Percentiles rank a stretch among this genome's conserved stretches.
These are phyloP conservation scores for Vireo griseus DNA, from an alignment of 2,797 vertebrate genomes.

Conservation along the genomic window DNA sequence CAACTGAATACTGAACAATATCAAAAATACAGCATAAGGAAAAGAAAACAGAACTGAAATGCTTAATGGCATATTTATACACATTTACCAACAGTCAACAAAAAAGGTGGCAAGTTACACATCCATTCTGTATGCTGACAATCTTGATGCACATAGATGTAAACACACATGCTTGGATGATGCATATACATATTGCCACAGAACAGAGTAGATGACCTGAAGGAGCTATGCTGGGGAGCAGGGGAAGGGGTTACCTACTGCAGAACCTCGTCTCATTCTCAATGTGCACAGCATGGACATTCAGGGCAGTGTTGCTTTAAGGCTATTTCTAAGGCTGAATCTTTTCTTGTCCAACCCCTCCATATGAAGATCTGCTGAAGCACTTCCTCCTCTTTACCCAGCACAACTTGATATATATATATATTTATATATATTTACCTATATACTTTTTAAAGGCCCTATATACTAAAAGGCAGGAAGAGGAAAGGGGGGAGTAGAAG, in stretches of 20 bases:
- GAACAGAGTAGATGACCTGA: slow-evolving; percentile 40
- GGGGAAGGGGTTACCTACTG: slow-evolving; percentile 5
- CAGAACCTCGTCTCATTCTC: background rate
- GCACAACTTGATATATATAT: slow-evolving; percentile 12
- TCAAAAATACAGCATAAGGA: slow-evolving; percentile 33
- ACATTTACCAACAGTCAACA: slow-evolving; percentile 63
- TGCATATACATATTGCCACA: slow-evolving; percentile 29
- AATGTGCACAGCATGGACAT: slow-evolving; percentile 49
- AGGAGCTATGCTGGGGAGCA: slow-evolving; percentile 28
- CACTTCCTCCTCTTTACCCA: slow-evolving; percentile 30
- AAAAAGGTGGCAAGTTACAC: slow-evolving; percentile 65
- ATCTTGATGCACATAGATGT: slow-evolving; percentile 27
- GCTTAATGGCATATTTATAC: slow-evolving; percentile 63
- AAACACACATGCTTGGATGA: slow-evolving; percentile 61
- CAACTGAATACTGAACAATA: slow-evolving; percentile 67
- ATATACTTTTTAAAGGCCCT: slow-evolving; percentile 50
- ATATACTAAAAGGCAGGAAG: slow-evolving; percentile 24
- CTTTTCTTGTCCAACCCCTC: background rate
- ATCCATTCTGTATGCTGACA: slow-evolving; percentile 63
- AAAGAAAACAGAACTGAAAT: slow-evolving; percentile 47
- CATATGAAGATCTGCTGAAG: background rate
- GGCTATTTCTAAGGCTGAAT: slow-evolving; percentile 68
- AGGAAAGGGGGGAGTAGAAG: background rate
- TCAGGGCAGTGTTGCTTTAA: slow-evolving; percentile 72
- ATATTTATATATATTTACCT: slow-evolving; percentile 20